These are phyloP conservation scores for Pachymerium ferrugineum DNA, from an alignment of 2,888 invertebrate species.

Conservation along the genomic window DNA sequence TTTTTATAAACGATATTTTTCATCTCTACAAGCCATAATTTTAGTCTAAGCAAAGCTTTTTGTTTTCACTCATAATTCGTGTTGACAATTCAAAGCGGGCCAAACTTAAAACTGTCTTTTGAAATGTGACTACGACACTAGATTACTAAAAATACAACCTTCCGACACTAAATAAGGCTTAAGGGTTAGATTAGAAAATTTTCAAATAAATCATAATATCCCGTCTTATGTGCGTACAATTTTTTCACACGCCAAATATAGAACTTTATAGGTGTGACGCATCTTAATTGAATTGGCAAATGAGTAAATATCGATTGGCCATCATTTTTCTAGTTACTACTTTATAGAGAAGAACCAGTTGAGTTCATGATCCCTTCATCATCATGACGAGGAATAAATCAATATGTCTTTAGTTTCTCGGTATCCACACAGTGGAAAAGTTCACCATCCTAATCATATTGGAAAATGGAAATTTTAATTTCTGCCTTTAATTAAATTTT, in stretches of 20 bases:
- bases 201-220: too few relatives aligned
- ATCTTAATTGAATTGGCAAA: not conserved
- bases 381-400: not conserved
- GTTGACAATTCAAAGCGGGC: constrained; percentile 5
- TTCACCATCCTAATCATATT: constrained; percentile 33
- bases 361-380: constrained; percentile 19
- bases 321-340: constrained; percentile 23
- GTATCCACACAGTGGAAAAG: not conserved
- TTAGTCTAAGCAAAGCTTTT: not conserved
- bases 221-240: too few relatives aligned
- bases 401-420: constrained; percentile 19
- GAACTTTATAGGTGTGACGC: too few relatives aligned
- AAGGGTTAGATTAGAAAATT: too few relatives aligned
- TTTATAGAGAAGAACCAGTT: not conserved
- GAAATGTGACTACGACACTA: too few relatives aligned
- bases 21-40: too few relatives aligned
- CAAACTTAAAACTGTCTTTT: too few relatives aligned
- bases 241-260: too few relatives aligned
- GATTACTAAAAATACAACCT: not conserved
- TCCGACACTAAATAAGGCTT: not conserved
- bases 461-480: constrained; percentile 38
- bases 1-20: too few relatives aligned
- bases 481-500: constrained; percentile 39
- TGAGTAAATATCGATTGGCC: not conserved
- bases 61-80: constrained; percentile 16